These are phyloP conservation scores for Thryonomys swinderianus DNA, from an alignment of 2,113 vertebrate genomes.

Conservation along the genomic window DNA sequence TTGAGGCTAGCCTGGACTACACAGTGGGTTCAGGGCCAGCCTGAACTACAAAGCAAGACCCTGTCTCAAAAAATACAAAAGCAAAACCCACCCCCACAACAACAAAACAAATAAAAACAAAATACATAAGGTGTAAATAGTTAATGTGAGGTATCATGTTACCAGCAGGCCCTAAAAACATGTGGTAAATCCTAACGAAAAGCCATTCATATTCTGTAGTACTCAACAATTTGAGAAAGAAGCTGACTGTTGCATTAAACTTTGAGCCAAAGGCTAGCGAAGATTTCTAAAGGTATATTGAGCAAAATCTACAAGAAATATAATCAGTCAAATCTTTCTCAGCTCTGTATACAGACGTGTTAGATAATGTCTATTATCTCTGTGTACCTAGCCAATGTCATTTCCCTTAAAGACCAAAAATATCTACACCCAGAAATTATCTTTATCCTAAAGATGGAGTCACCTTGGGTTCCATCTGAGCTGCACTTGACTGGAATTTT, in stretches of 20 bases:
- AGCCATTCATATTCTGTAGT: not conserved
- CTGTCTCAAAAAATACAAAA: too few relatives aligned
- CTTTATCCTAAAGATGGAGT: not conserved
- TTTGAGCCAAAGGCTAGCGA: not conserved
- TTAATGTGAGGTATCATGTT: not conserved
- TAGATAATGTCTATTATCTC: not conserved
- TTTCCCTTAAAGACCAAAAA: not conserved
- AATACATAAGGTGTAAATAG: too few relatives aligned
- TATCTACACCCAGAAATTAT: not conserved
- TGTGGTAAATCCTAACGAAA: not conserved
- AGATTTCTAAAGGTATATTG: not conserved
- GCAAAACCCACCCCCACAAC: too few relatives aligned
- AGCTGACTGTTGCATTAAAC: not conserved
- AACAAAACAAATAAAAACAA: too few relatives aligned
- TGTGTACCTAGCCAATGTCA: not conserved
- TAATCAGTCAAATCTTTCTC: not conserved
- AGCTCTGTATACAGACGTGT: not conserved
- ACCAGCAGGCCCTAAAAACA: not conserved
- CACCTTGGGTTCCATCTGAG: not conserved
- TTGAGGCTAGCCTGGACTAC: too few relatives aligned
- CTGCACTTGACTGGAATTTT: not conserved
- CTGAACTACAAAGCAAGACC: too few relatives aligned
- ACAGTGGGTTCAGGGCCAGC: too few relatives aligned
- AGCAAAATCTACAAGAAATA: not conserved
- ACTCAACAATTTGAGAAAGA: not conserved